Evolutionary conservation across 2,113 vertebrate species (phyloP).

Genomic region (Strigops habroptila): DNA sequence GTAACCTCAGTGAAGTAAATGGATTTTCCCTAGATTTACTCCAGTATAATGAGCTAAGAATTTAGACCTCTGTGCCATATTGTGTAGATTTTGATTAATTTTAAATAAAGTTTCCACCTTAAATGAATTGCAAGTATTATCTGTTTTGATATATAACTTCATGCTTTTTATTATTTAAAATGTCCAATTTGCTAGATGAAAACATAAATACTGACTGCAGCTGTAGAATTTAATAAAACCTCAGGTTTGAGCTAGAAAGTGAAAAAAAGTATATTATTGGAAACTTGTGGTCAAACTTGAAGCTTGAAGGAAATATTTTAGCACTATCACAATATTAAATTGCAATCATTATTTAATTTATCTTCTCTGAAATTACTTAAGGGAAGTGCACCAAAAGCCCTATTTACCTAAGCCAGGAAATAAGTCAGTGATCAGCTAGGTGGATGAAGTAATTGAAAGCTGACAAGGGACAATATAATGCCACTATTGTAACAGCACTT

Average conservation of each 20-base stretch:
- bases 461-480: constrained; percentile 78
- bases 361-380: constrained; percentile 78
- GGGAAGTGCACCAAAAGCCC: constrained; percentile 72
- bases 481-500: constrained; percentile 73
- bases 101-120: constrained; percentile 70
- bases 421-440: constrained; percentile 75
- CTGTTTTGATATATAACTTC: constrained; percentile 70
- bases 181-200: constrained; percentile 77
- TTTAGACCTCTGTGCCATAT: constrained; percentile 1
- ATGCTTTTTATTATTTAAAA: constrained; percentile 76
- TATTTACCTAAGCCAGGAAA: constrained; percentile 80
- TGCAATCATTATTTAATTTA: constrained; percentile 85
- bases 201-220: constrained; percentile 83
- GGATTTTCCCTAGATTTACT: constrained; percentile 35
- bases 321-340: constrained; percentile 83
- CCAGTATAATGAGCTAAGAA: constrained; percentile 21
- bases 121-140: constrained; percentile 64
- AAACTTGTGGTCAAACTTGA: constrained; percentile 84
- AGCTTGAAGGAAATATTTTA: constrained; percentile 84
- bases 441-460: constrained; percentile 74
- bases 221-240: constrained; percentile 86
- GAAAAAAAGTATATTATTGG: constrained; percentile 81
- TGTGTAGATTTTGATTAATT: constrained; percentile 59
- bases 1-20: not conserved
- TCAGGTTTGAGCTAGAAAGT: constrained; percentile 76